Evolutionary conservation across 2,888 invertebrate species (phyloP), one percentile per base, ranked within the genome.

Genomic region (Therioaphis trifolii): DNA sequence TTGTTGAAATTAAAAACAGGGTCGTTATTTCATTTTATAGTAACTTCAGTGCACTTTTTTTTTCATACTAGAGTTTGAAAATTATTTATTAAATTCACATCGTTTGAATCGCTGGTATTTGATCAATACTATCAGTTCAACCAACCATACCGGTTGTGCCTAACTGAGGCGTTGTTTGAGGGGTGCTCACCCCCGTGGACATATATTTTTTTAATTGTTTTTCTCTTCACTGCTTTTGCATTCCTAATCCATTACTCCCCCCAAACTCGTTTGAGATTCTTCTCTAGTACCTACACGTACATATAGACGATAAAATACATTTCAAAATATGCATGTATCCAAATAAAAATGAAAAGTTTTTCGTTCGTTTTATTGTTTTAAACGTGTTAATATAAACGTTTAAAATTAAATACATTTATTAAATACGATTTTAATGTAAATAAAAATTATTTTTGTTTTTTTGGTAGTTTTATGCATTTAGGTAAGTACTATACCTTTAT

Each of bases 171-270:
- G 77, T 52, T 55, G 78, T 79, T 79, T 55, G 55, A 79, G 43
- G 78, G 78, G 68, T 55, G 78, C 78, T 69, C 78, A 68, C 68
- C 35, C 27, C 74, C 68, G 35, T 27, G 69, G 78, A 79, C 52
- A 69, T 79, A 69, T 55, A 55, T 69, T 69, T 40, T 79, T 79
- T 79, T 69, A 79, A 79, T 79, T 79, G 78, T 69, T 79, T 78
- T 69, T 55, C 78, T 69, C 78, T 78, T 40, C 40, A 40, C 18
- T 78, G 68, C 66, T 52, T 52, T 14, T 27, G 78, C 55, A 69
- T 79, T 69, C 78, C 43, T 69, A 40, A 0, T 4, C 24, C 78
- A 3, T 43, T 40, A 27, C 52, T 46, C 77, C 49, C 77, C 49
- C 9, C 1, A 18, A 21, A 35, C 11, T 24, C 43, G 9, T 76